A percentile compares a stretch with the other conserved stretches of the same genome.
phyloP scores from a whole-genome alignment of 1,140 invertebrate species.

The Triops cancriformis region DNA sequence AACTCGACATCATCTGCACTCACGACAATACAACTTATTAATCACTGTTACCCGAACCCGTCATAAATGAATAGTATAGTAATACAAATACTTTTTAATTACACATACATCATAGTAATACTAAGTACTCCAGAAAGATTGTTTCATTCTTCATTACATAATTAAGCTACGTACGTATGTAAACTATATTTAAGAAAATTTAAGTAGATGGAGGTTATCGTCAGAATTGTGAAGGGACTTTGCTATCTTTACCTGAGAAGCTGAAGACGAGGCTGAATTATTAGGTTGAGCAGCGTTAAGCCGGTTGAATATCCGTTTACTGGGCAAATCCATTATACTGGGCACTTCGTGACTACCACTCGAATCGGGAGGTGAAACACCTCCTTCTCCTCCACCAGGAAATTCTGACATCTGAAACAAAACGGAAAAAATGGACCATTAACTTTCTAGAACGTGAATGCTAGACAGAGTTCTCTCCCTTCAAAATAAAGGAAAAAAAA shows the following conservation, averaged over 20 bases:
- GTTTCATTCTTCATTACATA: too few relatives aligned
- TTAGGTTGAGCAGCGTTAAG: background rate
- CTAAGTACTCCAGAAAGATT: too few relatives aligned
- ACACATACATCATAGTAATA: too few relatives aligned
- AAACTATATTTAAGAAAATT: too few relatives aligned
- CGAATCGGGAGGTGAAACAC: background rate
- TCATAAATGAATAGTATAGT: background rate
- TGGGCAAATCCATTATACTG: conserved; percentile 16
- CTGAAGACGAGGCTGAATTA: conserved; percentile 12
- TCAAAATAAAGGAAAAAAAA: background rate
- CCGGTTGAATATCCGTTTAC: conserved; percentile 21
- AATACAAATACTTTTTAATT: background rate
- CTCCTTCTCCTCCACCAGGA: conserved; percentile 15
- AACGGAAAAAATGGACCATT: background rate
- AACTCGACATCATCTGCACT: background rate
- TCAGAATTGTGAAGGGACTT: too few relatives aligned
- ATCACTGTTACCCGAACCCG: background rate
- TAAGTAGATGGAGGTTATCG: too few relatives aligned
- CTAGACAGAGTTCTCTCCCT: background rate
- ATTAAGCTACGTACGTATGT: too few relatives aligned
- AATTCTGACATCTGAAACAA: conserved; percentile 21
- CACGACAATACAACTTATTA: background rate
- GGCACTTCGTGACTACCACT: conserved; percentile 16
- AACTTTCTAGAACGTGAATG: background rate
- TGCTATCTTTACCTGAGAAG: background rate